Evolutionary conservation across 2,888 invertebrate genomes (phyloP), one percentile per base, ranked within the genome.

Genomic region (Nezara viridula): DNA sequence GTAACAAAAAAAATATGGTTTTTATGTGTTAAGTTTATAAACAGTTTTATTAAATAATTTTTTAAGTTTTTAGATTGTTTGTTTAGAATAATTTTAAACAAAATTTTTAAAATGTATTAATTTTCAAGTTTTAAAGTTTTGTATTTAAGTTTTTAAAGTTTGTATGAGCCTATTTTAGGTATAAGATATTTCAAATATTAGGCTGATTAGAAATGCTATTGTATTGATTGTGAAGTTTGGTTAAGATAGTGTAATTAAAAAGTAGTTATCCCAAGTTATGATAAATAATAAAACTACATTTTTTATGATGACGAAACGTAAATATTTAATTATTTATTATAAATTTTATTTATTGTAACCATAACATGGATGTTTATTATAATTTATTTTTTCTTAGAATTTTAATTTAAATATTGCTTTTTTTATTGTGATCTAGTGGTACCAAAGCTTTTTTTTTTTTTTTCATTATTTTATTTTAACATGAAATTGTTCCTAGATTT

Each of bases 401-500:
- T 7, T 44, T 1, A 44, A 44, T 81, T 2, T 81, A 81, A 44
- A 77, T 21, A 24, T 81, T 44, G 7, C n/a, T 44, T 44, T 81
- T 27, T 81, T n/a, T 3, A 81, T 86, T 60, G 86, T 86, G 86
- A 86, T 86, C 86, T 40, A 37, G n/a, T 50, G 40, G 55, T 40
- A 60, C 86, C 86, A 86, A 86, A 86, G 86, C 32, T 50, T 44
- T 44, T 44, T 44, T 44, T 44, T 10, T 32, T 40, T 50, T 49
- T 44, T n/a, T 44, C n/a, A 86, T 86, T 40, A 24, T 86, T 86
- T 55, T 86, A 55, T 55, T 86, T 86, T 32, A 21, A 60, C 32
- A 86, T 86, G 86, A 86, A 86, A 55, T 55, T 55, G 86, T 86
- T 86, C 86, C 86, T 86, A 86, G n/a, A 7, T 86, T 55, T 52